Conservation (phyloP, 2,113 vertebrate genomes). For the Apeltes quadracus region DNA sequence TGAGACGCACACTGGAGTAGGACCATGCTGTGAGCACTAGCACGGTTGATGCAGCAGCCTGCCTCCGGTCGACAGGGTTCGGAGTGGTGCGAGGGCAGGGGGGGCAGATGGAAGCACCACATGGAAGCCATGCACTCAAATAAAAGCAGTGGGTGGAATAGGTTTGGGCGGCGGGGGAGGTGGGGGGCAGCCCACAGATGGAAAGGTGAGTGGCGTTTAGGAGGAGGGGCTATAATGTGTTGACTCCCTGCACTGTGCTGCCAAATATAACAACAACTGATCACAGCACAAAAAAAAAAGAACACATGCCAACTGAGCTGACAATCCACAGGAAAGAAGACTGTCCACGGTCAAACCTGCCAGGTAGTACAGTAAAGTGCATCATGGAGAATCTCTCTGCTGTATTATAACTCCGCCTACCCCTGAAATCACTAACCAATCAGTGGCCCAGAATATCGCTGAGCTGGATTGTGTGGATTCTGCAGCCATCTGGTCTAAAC, state of each 20-base stretch:
- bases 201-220: constrained; percentile 50
- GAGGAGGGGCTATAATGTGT: constrained; percentile 35
- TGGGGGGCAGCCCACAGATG: constrained; percentile 63
- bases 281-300: constrained; percentile 7
- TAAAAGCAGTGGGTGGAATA: constrained; percentile 38
- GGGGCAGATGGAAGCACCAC: constrained; percentile 75
- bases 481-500: constrained; percentile 73
- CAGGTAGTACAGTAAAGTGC: not conserved
- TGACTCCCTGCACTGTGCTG: constrained; percentile 74
- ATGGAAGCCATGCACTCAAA: constrained; percentile 80
- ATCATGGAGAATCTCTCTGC: constrained; percentile 3
- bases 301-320: constrained; percentile 8
- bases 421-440: constrained; percentile 48
- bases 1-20: constrained; percentile 39
- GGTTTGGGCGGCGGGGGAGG: not conserved
- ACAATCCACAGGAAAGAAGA: constrained; percentile 15
- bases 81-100: constrained; percentile 41
- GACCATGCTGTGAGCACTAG: constrained; percentile 66
- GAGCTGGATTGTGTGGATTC: constrained; percentile 53
- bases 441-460: constrained; percentile 48
- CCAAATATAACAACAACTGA: constrained; percentile 66
- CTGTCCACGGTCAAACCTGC: constrained; percentile 11
- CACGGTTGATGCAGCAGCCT: constrained; percentile 51
- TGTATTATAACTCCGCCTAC: constrained; percentile 38
- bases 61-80: constrained; percentile 39